Conservation (phyloP, 2,888 invertebrate species). For the Athalia cordata region DNA sequence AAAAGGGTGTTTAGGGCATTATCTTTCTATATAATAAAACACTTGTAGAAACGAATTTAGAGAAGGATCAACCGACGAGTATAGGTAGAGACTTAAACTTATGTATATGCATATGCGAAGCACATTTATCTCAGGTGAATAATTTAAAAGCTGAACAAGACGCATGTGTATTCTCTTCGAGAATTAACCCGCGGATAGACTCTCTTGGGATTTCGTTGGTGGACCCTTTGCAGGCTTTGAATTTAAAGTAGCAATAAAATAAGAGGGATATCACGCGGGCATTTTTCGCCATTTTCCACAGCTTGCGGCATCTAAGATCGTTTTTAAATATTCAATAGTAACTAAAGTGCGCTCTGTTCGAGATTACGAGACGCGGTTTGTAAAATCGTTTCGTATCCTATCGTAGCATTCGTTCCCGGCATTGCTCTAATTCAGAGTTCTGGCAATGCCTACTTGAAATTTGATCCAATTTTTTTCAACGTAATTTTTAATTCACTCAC, state of each 20-base stretch:
- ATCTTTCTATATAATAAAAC: background rate
- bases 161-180: constrained; percentile 27
- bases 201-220: constrained; percentile 30
- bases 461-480: too few species aligned
- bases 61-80: too few species aligned
- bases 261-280: constrained; percentile 1
- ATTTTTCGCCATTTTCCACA: constrained; percentile 34
- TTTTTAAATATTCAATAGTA: constrained; percentile 39
- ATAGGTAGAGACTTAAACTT: too few species aligned
- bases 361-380: background rate
- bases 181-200: constrained; percentile 36
- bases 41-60: background rate
- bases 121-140: constrained; percentile 35
- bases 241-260: constrained; percentile 44
- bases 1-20: too few species aligned
- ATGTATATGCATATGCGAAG: background rate
- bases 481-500: too few species aligned
- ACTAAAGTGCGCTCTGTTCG: constrained; percentile 23
- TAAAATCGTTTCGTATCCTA: background rate
- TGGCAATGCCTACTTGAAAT: too few species aligned
- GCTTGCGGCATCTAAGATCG: constrained; percentile 17
- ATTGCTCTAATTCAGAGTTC: too few species aligned
- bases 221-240: constrained; percentile 17
- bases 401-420: too few species aligned
- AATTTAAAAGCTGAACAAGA: constrained; percentile 33